Evolutionary conservation across 2,888 invertebrate species (phyloP).

Genomic region (Scaptomyza parva): DNA sequence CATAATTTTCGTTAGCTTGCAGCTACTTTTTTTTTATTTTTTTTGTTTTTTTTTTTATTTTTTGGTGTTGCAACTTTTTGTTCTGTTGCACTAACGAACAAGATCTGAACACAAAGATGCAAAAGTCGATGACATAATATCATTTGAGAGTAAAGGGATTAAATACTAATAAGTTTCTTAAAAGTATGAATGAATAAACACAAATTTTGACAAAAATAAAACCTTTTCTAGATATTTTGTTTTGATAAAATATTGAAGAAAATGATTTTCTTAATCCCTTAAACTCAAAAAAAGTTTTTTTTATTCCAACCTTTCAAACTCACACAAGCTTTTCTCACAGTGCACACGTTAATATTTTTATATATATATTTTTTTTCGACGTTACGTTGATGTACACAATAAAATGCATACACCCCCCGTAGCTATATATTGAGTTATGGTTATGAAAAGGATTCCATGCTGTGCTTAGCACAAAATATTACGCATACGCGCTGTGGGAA

Average conservation of each 20-base stretch:
- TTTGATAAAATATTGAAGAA: too few species aligned
- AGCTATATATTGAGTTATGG: conserved; percentile 8
- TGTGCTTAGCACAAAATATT: conserved; percentile 53
- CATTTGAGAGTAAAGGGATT: background rate
- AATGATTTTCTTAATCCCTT: too few species aligned
- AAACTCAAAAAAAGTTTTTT: too few species aligned
- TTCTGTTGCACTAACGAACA: conserved; percentile 30
- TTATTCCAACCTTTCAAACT: too few species aligned
- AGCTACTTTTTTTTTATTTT: conserved; percentile 25
- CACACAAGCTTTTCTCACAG: background rate
- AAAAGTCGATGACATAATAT: conserved; percentile 30
- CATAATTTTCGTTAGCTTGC: conserved; percentile 65
- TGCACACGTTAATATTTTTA: background rate
- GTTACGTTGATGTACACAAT: background rate
- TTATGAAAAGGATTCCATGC: conserved; percentile 25
- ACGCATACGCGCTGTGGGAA: conserved; percentile 60
- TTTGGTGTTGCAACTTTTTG: conserved; percentile 31
- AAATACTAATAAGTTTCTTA: background rate
- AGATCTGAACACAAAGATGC: conserved; percentile 15
- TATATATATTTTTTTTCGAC: conserved; percentile 1
- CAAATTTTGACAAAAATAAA: too few species aligned
- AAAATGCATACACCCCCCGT: conserved; percentile 7
- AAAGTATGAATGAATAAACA: too few species aligned
- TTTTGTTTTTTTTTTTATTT: too few species aligned
- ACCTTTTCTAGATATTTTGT: too few species aligned